Percentiles rank a stretch among this genome's conserved stretches.
These are phyloP conservation scores for Apodemus agrarius DNA, from an alignment of 2,797 vertebrate species.

Conservation along the genomic window DNA sequence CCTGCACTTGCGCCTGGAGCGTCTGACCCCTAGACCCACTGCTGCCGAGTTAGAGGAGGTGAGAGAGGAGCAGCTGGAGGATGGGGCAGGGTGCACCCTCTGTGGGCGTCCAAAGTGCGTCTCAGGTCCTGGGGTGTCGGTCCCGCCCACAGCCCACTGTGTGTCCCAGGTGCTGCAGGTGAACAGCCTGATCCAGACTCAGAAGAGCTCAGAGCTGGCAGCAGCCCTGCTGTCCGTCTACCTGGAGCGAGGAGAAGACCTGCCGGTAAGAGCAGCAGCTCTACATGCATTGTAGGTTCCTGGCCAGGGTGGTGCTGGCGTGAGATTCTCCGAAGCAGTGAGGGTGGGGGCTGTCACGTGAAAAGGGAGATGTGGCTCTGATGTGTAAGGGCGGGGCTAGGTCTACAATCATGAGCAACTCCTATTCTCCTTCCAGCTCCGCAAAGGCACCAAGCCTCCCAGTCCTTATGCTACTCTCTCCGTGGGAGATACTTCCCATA, in stretches of 20 bases:
- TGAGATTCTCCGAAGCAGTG: background rate
- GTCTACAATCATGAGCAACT: background rate
- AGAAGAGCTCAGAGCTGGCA: slow-evolving; percentile 91
- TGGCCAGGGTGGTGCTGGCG: background rate
- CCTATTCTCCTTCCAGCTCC: slow-evolving; percentile 86
- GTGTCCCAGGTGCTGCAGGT: slow-evolving; percentile 89
- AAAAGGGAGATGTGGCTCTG: background rate
- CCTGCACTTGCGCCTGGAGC: slow-evolving; percentile 93
- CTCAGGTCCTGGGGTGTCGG: background rate
- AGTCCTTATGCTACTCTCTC: slow-evolving; percentile 89
- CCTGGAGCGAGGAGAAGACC: slow-evolving; percentile 92
- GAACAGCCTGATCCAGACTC: slow-evolving; percentile 91
- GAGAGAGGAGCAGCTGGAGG: background rate
- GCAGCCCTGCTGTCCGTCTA: slow-evolving; percentile 92
- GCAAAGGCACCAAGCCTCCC: slow-evolving; percentile 93
- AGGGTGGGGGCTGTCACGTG: background rate
- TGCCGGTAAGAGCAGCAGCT: slow-evolving; percentile 88
- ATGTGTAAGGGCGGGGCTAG: background rate
- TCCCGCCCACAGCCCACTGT: no score
- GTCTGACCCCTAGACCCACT: slow-evolving; percentile 88
- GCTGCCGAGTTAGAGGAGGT: slow-evolving; percentile 92
- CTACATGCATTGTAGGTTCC: background rate
- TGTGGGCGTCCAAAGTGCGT: background rate
- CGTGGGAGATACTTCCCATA: slow-evolving; percentile 87
- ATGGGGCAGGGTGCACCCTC: background rate